Evolutionary conservation across 1,140 invertebrate species (phyloP), one percentile per base, ranked within the genome.

Genomic region (Pomacea maculata): DNA sequence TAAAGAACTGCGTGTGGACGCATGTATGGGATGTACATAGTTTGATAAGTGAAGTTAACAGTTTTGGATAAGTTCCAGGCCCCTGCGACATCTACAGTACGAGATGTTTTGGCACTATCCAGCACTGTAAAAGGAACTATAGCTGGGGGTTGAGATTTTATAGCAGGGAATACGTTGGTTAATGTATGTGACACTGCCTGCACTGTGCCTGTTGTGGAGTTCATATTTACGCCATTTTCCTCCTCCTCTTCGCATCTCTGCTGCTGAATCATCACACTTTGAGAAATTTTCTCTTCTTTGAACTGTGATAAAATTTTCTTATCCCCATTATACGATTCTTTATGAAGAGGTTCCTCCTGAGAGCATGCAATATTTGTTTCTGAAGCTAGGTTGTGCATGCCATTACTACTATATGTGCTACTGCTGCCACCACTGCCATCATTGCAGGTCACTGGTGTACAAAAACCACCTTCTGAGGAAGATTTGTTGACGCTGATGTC

Each of bases 191-290:
- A 70, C 67, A 34, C 10, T 11, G 67, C 12, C 67, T 25, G n/a
- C 67, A 34, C n/a, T 17, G 67, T 12, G 21, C 21, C 21, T 70
- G 12, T 70, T 70, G 67, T 10, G 21, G 67, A 70, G 67, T 34
- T 61, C 15, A 61, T 61, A 61, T 61, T 61, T 61, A 61, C 15
- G 57, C 57, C 29, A 34, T 45, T 34, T 29, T 83, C 25, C 55
- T 86, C 85, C 45, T 80, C 80, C 63, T 89, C 87, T 77, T 88
- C 87, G 79, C 86, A 89, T 15, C 86, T 61, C 75, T 88, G 88
- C 80, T 87, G 88, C 74, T 86, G 88, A 67, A 86, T 80, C 84
- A 87, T 85, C 76, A 88, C 45, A 63, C 64, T 82, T 61, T 57
- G 71, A 45, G 29, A 45, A 19, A 70, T 1, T 21, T 70, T 70